Evolutionary conservation across 2,888 invertebrate species (phyloP), one percentile per base, ranked within the genome.

Genomic region (Thymelicus acteon): DNA sequence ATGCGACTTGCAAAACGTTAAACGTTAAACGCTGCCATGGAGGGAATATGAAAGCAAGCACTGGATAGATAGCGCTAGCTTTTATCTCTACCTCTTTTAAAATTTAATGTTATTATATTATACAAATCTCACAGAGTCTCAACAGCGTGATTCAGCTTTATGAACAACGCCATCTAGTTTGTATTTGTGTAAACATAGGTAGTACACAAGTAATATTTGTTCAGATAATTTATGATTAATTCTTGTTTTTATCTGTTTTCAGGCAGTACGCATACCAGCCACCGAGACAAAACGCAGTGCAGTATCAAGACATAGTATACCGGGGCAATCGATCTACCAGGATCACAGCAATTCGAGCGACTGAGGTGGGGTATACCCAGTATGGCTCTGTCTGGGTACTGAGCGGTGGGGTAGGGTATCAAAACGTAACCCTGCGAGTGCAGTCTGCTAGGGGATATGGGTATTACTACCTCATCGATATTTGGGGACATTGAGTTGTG

Each of bases 271-370:
- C 85, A 2, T 81, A 82, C 73, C 84, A 81, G 15, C 71, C 76
- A 4, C 74, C 85, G 0, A 72, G 84, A 0, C 12, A 74, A 0
- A 89, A 89, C 73, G 68, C 85, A 0, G 74, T 89, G 0, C 92
- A 92, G 67, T 83, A 79, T 60, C 86, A 91, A 76, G 90, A 92
- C 74, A 77, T 88, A 10, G 68, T 78, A 0, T 92, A 83, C 78
- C 83, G 84, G 0, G 91, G 89, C 1, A 87, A 85, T 68, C 8
- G 31, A 1, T 79, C 79, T 0, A 90, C 83, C 0, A 77, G 84
- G 7, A 84, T 92, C 60, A 76, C 85, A 0, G 83, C 86, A 0
- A 76, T 92, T 1, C 81, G 78, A 6, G 92, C 87, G 0, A 74
- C 72, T 0, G 91, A 92, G 74, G 78, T 88, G 0, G 91, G 92